Evolutionary conservation across 2,888 invertebrate genomes (phyloP).

Genomic region (Brenthis ino): DNA sequence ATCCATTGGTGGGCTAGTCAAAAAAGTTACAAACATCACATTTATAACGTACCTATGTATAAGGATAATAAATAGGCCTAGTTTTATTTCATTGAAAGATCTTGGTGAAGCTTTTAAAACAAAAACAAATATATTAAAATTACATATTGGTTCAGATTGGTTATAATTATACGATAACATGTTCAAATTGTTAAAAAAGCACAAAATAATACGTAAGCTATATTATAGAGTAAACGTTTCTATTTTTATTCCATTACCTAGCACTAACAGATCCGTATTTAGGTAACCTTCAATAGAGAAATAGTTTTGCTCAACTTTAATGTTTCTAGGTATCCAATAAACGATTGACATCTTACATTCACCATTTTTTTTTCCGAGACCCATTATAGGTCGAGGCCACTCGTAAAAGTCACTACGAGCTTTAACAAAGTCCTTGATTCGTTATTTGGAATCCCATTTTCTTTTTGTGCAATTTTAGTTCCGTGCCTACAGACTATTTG

Average conservation of each 20-base stretch:
- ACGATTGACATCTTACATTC: conserved; percentile 39
- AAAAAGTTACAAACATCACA: too few relatives aligned
- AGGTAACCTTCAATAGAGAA: conserved; percentile 33
- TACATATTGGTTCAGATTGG: too few relatives aligned
- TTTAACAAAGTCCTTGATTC: conserved; percentile 28
- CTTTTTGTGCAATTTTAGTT: conserved; percentile 27
- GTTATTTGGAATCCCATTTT: conserved; percentile 29
- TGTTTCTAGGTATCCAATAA: conserved; percentile 33
- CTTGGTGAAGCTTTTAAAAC: too few relatives aligned
- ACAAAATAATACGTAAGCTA: neutral
- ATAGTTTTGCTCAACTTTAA: conserved; percentile 29
- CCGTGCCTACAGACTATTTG: conserved; percentile 16
- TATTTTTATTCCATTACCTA: conserved; percentile 8
- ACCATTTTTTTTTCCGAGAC: conserved; percentile 35
- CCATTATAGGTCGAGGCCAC: conserved; percentile 36
- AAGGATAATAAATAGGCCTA: too few relatives aligned
- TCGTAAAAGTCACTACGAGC: conserved; percentile 29
- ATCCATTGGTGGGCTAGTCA: too few relatives aligned
- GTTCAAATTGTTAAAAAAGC: neutral
- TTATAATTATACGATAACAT: too few relatives aligned
- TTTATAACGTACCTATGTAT: too few relatives aligned
- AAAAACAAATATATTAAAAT: too few relatives aligned
- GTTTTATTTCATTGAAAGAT: too few relatives aligned
- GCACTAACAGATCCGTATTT: conserved; percentile 30
- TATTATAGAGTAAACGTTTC: neutral